These are phyloP conservation scores for Liolophura sinensis DNA, from an alignment of 1,140 invertebrate species.

Conservation along the genomic window DNA sequence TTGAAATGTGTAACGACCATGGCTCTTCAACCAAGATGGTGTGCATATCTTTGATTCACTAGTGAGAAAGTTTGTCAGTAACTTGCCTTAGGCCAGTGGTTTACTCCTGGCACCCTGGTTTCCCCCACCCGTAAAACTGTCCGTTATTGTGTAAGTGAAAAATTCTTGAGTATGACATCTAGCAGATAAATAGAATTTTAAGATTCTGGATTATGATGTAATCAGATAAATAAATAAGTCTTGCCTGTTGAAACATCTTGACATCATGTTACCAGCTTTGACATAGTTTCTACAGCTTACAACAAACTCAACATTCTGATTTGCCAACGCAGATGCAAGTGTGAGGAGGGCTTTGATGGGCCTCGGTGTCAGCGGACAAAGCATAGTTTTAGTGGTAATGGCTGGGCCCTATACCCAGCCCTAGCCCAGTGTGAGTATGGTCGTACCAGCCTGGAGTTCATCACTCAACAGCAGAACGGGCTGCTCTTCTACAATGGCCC, in stretches of 20 bases:
- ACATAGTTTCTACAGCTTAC: background rate
- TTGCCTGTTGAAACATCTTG: too few relatives aligned
- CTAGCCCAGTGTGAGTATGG: slow-evolving; percentile 95
- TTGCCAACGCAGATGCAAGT: slow-evolving; percentile 72
- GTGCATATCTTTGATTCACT: too few relatives aligned
- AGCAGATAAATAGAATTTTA: too few relatives aligned
- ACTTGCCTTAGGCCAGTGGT: too few relatives aligned
- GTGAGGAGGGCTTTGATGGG: slow-evolving; percentile 88
- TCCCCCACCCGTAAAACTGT: too few relatives aligned
- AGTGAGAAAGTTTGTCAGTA: too few relatives aligned
- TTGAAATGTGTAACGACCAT: too few relatives aligned
- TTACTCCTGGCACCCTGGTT: too few relatives aligned
- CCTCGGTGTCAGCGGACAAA: slow-evolving; percentile 95
- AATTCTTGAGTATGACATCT: too few relatives aligned
- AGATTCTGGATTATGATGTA: too few relatives aligned
- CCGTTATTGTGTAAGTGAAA: too few relatives aligned
- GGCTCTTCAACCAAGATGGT: background rate
- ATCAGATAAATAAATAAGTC: too few relatives aligned
- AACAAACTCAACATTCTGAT: slow-evolving; percentile 3
- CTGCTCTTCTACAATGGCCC: slow-evolving; percentile 96
- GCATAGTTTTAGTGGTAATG: slow-evolving; percentile 72
- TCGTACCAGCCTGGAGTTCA: slow-evolving; percentile 92
- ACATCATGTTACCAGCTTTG: background rate
- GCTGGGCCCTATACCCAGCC: slow-evolving; percentile 87
- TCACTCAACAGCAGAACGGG: slow-evolving; percentile 87